Conservation (phyloP, 2,888 invertebrate species). For the Conchocele bisecta region DNA sequence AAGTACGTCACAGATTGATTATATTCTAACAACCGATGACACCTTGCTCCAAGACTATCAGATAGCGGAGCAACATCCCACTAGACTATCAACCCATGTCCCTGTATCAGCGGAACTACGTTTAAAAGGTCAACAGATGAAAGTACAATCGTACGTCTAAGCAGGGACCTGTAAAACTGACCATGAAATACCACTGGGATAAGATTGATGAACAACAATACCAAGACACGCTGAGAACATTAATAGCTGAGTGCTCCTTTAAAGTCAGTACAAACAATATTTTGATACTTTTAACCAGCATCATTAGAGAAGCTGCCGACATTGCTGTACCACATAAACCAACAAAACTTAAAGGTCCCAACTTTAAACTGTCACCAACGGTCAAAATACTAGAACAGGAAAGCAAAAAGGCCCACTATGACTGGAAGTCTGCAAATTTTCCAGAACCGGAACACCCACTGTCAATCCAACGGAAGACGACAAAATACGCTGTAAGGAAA, state of each 20-base stretch:
- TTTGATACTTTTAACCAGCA: neutral
- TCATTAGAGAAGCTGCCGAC: neutral
- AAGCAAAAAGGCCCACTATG: neutral
- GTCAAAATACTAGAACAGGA: neutral
- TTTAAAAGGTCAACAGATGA: too few relatives aligned
- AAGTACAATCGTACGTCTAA: too few relatives aligned
- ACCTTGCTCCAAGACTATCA: neutral
- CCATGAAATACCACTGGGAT: conserved; percentile 6
- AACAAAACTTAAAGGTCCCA: neutral
- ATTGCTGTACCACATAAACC: neutral
- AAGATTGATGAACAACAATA: neutral
- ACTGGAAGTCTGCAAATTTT: conserved; percentile 1
- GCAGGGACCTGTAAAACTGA: too few relatives aligned
- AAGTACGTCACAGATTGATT: conserved; percentile 2
- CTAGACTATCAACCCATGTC: conserved; percentile 2
- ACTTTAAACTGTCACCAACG: conserved; percentile 1
- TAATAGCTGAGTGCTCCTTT: neutral
- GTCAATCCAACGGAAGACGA: conserved; percentile 2
- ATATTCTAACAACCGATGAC: neutral
- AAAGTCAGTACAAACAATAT: neutral
- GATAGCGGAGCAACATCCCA: neutral
- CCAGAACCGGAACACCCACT: conserved; percentile 3
- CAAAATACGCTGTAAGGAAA: conserved; percentile 2
- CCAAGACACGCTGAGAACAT: neutral
- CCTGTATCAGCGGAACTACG: neutral